These are phyloP conservation scores for Trinorchestia longiramus DNA, from an alignment of 1,140 invertebrate genomes.

Conservation along the genomic window DNA sequence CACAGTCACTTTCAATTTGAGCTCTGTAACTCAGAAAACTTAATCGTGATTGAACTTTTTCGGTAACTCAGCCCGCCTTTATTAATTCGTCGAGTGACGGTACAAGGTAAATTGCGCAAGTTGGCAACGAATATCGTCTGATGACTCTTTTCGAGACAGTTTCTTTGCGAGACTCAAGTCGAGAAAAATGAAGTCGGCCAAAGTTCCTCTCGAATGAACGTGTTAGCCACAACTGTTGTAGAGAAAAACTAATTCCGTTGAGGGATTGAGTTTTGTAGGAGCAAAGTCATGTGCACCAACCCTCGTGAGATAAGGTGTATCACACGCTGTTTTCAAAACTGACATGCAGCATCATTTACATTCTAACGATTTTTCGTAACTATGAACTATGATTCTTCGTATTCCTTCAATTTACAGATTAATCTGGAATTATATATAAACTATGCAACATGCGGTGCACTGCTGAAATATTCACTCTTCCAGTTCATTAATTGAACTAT, in stretches of 20 bases:
- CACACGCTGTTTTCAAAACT: too few species aligned
- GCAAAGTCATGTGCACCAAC: neutral
- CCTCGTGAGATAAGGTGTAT: neutral
- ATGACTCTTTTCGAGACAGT: neutral
- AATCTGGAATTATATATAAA: too few species aligned
- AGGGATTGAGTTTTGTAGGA: neutral
- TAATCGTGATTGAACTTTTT: neutral
- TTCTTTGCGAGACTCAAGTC: neutral
- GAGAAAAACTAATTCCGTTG: neutral
- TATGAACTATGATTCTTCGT: too few species aligned
- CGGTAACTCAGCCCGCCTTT: neutral
- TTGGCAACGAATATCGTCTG: neutral
- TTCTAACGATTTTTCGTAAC: too few species aligned
- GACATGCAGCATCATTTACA: too few species aligned
- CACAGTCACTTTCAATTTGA: neutral
- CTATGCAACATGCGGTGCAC: too few species aligned
- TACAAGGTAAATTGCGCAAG: neutral
- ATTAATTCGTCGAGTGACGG: neutral
- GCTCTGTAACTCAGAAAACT: neutral
- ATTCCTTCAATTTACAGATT: too few species aligned
- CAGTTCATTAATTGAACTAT: too few species aligned
- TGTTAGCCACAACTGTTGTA: neutral
- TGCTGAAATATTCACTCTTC: too few species aligned
- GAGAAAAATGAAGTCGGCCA: neutral
- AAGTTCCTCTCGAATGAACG: neutral